These are phyloP conservation scores for Cataglyphis albicans DNA, from an alignment of 2,888 invertebrate genomes.

Conservation along the genomic window DNA sequence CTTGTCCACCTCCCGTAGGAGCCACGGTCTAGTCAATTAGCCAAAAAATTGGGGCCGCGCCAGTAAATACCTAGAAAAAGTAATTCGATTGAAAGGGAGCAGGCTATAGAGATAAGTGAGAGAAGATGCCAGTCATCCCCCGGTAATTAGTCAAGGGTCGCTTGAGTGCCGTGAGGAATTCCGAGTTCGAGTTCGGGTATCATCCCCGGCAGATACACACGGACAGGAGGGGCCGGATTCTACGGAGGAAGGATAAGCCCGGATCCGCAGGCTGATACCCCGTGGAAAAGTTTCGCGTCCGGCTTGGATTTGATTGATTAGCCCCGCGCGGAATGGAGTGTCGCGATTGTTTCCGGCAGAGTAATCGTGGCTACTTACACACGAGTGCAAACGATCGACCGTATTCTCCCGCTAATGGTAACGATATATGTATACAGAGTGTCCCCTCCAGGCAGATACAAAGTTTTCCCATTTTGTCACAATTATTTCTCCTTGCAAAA, in stretches of 20 bases:
- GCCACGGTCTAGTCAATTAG: slow-evolving; percentile 79
- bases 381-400: slow-evolving; percentile 56
- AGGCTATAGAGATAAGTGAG: slow-evolving; percentile 83
- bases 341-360: slow-evolving; percentile 73
- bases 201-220: slow-evolving; percentile 61
- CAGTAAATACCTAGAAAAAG: slow-evolving; percentile 82
- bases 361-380: slow-evolving; percentile 47
- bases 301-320: slow-evolving; percentile 82
- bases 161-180: slow-evolving; percentile 77
- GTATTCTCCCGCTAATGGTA: slow-evolving; percentile 18
- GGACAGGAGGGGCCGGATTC: slow-evolving; percentile 60
- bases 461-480: slow-evolving; percentile 33
- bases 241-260: slow-evolving; percentile 69
- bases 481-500: slow-evolving; percentile 22
- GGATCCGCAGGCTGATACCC: slow-evolving; percentile 73
- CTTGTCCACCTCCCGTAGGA: slow-evolving; percentile 34
- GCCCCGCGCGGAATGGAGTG: slow-evolving; percentile 71
- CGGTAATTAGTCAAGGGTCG: slow-evolving; percentile 85
- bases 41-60: slow-evolving; percentile 81
- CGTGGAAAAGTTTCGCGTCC: slow-evolving; percentile 76
- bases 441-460: background rate
- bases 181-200: slow-evolving; percentile 69
- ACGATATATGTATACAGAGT: background rate
- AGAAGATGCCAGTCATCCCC: slow-evolving; percentile 85
- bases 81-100: slow-evolving; percentile 84